These are phyloP conservation scores for Pherbina coryleti DNA, from an alignment of 2,888 invertebrate species.

Conservation along the genomic window DNA sequence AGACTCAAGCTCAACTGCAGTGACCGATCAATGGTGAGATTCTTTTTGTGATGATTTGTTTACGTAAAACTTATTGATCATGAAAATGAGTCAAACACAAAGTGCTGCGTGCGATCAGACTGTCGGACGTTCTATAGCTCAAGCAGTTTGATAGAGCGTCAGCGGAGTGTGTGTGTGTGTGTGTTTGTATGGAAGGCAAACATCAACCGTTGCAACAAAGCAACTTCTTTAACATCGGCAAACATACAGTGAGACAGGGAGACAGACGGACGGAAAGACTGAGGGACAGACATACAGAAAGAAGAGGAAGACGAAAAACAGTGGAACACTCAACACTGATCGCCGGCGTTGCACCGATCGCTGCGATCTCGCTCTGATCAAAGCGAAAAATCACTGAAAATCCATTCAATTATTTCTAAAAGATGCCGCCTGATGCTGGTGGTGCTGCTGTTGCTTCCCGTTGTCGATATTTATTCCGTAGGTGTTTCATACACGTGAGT, in stretches of 20 bases:
- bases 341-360: constrained; percentile 20
- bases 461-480: background rate
- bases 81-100: constrained; percentile 33
- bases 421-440: constrained; percentile 3
- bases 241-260: too few relatives aligned
- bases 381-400: constrained; percentile 31
- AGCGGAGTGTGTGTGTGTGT: background rate
- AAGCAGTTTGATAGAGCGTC: background rate
- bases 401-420: constrained; percentile 24
- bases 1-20: constrained; percentile 18
- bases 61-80: constrained; percentile 40
- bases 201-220: background rate
- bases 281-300: background rate
- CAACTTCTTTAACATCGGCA: background rate
- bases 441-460: background rate
- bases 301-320: background rate
- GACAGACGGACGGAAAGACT: too few relatives aligned
- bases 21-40: background rate
- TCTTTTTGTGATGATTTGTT: constrained; percentile 28
- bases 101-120: background rate
- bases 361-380: constrained; percentile 32
- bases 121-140: background rate
- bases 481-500: background rate
- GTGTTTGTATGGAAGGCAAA: background rate
- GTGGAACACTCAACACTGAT: background rate